phyloP scores from a whole-genome alignment of 2,797 vertebrate genomes.

The Characodon lateralis region DNA sequence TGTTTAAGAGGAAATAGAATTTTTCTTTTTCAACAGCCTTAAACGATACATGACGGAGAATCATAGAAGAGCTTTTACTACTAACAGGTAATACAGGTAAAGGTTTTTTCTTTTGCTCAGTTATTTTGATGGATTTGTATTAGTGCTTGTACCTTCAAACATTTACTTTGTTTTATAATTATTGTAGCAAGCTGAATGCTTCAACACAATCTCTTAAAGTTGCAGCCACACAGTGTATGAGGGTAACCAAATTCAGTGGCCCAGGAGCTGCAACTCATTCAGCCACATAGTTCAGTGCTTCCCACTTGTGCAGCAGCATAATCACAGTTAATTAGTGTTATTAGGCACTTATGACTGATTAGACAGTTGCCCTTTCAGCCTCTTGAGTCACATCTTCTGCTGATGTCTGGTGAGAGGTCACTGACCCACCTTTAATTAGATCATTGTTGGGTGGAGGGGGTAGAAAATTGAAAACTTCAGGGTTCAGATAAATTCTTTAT shows the following conservation, averaged over 20 bases:
- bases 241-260: too few relatives aligned
- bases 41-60: neutral
- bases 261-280: neutral
- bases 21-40: neutral
- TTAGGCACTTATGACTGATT: constrained; percentile 8
- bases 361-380: constrained; percentile 11
- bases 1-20: neutral
- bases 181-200: neutral
- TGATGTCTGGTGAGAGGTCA: neutral
- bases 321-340: constrained; percentile 14
- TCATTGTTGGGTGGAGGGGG: too few relatives aligned
- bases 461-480: neutral
- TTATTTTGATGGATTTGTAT: neutral
- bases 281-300: constrained; percentile 1
- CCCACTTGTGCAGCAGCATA: neutral
- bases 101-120: neutral
- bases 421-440: neutral
- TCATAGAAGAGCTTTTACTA: neutral
- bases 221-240: neutral
- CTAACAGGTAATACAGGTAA: neutral
- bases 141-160: neutral
- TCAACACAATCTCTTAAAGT: neutral
- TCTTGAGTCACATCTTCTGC: constrained; percentile 15
- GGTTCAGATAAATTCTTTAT: constrained; percentile 21
- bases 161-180: neutral